Base-by-base conservation (phyloP, 2,113 vertebrate genomes). In the Periophthalmodon schlosseri region DNA sequence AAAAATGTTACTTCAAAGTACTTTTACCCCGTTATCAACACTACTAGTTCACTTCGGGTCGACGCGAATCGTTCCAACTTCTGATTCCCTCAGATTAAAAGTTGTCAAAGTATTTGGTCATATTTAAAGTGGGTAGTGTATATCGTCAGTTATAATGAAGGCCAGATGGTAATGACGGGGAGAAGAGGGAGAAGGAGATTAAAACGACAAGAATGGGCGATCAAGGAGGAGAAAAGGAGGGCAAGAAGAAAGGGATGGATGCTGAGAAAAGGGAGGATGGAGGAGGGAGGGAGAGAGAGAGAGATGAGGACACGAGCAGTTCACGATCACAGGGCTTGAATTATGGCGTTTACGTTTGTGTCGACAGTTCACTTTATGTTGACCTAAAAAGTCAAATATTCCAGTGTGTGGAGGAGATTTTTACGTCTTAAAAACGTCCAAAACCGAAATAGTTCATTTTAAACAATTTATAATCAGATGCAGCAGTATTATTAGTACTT, bases 151-250 rank as follows among this genome's bases (percentile, higher is more conserved):
- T 65, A n/a, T 65, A 65, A 65, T 39, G 63, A 65, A 18, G 1
- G 16, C 36, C 63, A 44, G 34, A 44, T n/a, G 63, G 63, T 65
- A 65, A 65, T 65, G 63, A 16, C 4, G 63, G 18, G 34, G 63
- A 65, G 63, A 65, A 18, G 0, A 7, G 8, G 20, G 63, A 36
- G 16, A 7, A 4, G 33, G 18, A 65, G 63, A 39, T 44, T 39
- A 44, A 65, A 65, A 21, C n/a, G 34, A 65, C 34, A 44, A 44
- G 63, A 65, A 65, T 13, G 34, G 34, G n/a, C 44, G 63, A 65
- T 65, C 63, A 65, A 65, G 63, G 61, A 65, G 33, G 2, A 15
- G 39, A 46, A 47, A 64, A 12, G 18, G 34, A 36, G 33, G 61
- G 28, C 58, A 1, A 18, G 16, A 64, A 64, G 33, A 20, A 64